Evolutionary conservation across 2,797 vertebrate species (phyloP), one percentile per base, ranked within the genome.

Genomic region (Lepidocolaptes lacrymiger): DNA sequence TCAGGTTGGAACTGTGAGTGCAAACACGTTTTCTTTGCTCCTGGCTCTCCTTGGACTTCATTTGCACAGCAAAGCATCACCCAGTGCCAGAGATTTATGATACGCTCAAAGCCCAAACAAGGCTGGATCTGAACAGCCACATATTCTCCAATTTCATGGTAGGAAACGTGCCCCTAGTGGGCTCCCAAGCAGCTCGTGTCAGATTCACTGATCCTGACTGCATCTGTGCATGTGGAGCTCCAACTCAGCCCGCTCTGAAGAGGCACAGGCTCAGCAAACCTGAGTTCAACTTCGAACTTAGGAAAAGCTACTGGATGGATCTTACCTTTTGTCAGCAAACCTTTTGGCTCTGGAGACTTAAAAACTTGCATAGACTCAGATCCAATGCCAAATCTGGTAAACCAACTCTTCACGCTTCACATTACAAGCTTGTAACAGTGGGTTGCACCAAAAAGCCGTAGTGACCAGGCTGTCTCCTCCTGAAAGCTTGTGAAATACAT

Each of bases 11-110:
- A 92, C 94, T 92, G 67, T 73, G 85, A 91, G 80, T 73, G 56
- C 88, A 96, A 88, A 93, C 93, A 95, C 16, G 0, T 90, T 95
- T 94, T 79, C 76, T 84, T 78, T 85, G 91, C 95, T 94, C 67
- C 80, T 74, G 95, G 92, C 94, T 90, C 93, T 94, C 91, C 69
- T 79, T 88, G 91, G 95, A 94, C 94, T 91, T 96, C 11, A 67
- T 96, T 91, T 96, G 76, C 89, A 88, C 89, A 95, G 92, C 80
- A 93, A 94, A 95, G 77, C 74, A 86, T 88, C 79, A 71, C 51
- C 88, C 54, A 86, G 32, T 88, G 83, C 76, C 77, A 87, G 71
- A 95, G 95, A 95, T 94, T 96, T 95, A 91, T 79, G 93, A 61
- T 48, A 84, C 0, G 0, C 94, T 95, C 83, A 87, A 56, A 95